Evolutionary conservation across 2,113 vertebrate genomes (phyloP).

Genomic region (Crypturellus undulatus): DNA sequence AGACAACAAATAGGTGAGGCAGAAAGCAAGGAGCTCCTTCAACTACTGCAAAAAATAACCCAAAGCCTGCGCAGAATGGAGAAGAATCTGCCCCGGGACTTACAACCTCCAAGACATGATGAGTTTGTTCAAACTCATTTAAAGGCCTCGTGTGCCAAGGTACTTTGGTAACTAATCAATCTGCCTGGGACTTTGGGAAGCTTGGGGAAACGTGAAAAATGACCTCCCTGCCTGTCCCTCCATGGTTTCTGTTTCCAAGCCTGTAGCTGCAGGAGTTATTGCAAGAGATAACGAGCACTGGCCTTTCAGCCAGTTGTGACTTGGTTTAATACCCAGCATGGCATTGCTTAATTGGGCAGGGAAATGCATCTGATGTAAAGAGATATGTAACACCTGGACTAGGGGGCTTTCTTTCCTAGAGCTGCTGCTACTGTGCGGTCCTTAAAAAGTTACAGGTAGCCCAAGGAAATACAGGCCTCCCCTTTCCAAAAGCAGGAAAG

Average conservation of each 20-base stretch:
- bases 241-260: neutral
- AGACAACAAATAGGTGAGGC: constrained; percentile 52
- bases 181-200: neutral
- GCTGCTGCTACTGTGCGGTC: constrained; percentile 24
- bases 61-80: neutral
- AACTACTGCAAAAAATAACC: neutral
- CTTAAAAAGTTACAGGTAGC: neutral
- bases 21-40: constrained; percentile 57
- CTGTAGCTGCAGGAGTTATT: constrained; percentile 47
- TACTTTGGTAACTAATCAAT: neutral
- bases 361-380: neutral
- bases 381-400: neutral
- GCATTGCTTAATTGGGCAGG: neutral
- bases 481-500: neutral
- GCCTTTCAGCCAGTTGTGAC: neutral
- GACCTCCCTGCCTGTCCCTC: constrained; percentile 7
- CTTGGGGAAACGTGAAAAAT: neutral
- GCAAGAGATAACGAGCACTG: neutral
- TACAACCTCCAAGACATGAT: neutral
- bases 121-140: neutral
- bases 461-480: neutral
- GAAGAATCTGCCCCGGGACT: neutral
- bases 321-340: neutral
- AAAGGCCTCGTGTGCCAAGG: neutral
- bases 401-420: neutral